phyloP scores from a whole-genome alignment of 2,797 vertebrate genomes.

The Gobionotothen gibberifrons region DNA sequence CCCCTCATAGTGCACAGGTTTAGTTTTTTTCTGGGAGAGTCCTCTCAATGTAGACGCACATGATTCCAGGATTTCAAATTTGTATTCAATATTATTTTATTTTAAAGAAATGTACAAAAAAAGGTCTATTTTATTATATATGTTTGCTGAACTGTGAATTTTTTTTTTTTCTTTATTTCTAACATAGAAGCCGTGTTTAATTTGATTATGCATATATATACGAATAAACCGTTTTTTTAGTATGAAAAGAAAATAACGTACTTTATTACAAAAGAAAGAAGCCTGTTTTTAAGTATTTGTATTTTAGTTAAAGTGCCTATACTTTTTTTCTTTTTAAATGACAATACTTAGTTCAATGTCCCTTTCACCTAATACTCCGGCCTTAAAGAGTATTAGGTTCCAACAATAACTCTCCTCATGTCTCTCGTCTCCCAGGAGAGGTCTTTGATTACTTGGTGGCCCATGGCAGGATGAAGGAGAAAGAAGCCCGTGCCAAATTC shows the following conservation, averaged over 20 bases:
- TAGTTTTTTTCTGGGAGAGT: too few relatives aligned
- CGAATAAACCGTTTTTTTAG: too few relatives aligned
- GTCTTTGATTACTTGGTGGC: slow-evolving; percentile 99
- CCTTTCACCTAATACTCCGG: slow-evolving; percentile 16
- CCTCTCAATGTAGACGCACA: too few relatives aligned
- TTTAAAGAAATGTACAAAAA: too few relatives aligned
- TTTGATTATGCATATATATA: too few relatives aligned
- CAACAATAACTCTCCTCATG: slow-evolving; percentile 40
- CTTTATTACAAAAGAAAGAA: neutral
- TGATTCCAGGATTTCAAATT: too few relatives aligned
- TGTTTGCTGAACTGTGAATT: too few relatives aligned
- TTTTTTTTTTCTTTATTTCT: too few relatives aligned
- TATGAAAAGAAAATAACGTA: too few relatives aligned
- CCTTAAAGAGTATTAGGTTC: slow-evolving; percentile 40
- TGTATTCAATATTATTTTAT: too few relatives aligned
- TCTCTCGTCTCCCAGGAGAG: slow-evolving; percentile 86
- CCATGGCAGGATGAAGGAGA: slow-evolving; percentile 99
- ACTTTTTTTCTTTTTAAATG: neutral
- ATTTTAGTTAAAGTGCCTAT: neutral
- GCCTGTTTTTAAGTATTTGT: neutral
- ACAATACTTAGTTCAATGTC: neutral
- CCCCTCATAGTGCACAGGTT: neutral
- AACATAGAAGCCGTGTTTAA: too few relatives aligned
- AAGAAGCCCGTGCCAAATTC: slow-evolving; percentile 99
- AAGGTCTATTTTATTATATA: too few relatives aligned